Evolutionary conservation across 1,140 invertebrate species (phyloP).

Genomic region (Holcopasites calliopsidis): DNA sequence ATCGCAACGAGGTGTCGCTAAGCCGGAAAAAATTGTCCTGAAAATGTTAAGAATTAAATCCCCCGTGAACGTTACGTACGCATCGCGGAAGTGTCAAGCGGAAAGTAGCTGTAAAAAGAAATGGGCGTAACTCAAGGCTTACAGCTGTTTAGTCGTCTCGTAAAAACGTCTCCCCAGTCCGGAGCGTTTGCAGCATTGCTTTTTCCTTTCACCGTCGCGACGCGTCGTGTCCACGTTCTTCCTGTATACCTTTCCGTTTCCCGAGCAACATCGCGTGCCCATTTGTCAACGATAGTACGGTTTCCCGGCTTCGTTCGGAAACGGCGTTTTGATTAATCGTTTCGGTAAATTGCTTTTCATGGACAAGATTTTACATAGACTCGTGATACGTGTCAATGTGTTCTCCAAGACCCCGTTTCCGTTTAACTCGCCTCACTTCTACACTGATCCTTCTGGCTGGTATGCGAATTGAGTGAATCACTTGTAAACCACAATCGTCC

Average conservation of each 20-base stretch:
- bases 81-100: slow-evolving; percentile 41
- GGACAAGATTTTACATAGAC: slow-evolving; percentile 48
- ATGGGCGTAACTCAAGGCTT: slow-evolving; percentile 47
- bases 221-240: slow-evolving; percentile 3
- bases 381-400: not conserved
- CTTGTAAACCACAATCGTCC: too few species aligned
- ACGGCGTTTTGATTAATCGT: slow-evolving; percentile 70
- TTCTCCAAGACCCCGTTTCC: not conserved
- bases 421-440: not conserved
- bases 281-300: slow-evolving; percentile 4
- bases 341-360: slow-evolving; percentile 61
- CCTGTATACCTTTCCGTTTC: not conserved
- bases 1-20: not conserved
- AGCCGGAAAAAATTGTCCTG: not conserved
- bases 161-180: slow-evolving; percentile 62
- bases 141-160: slow-evolving; percentile 66
- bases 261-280: slow-evolving; percentile 8
- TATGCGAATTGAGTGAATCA: too few species aligned
- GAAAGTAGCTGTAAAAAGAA: slow-evolving; percentile 50
- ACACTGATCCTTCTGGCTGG: too few species aligned
- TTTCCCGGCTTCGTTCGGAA: slow-evolving; percentile 9
- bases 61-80: slow-evolving; percentile 37
- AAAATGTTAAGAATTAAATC: slow-evolving; percentile 63
- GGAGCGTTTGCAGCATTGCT: slow-evolving; percentile 24
- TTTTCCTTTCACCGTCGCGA: slow-evolving; percentile 1